phyloP scores from a whole-genome alignment of 2,888 invertebrate genomes.

The Hemicrepidius hirtus region DNA sequence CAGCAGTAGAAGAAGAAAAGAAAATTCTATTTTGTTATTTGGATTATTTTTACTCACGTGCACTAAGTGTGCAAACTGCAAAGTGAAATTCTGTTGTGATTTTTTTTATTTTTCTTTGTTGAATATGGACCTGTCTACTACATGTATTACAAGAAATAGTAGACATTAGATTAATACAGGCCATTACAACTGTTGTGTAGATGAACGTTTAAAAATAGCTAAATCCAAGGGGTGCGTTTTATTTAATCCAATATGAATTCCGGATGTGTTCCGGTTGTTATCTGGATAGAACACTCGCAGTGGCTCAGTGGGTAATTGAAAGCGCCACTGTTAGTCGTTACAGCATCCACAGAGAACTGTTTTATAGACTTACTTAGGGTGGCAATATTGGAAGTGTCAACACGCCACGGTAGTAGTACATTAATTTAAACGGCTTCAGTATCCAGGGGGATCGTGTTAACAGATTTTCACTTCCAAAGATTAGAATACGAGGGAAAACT shows the following conservation, averaged over 20 bases:
- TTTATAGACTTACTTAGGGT: constrained; percentile 66
- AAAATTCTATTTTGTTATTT: too few species aligned
- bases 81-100: too few species aligned
- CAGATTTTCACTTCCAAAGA: constrained; percentile 54
- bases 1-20: too few species aligned
- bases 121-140: too few species aligned
- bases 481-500: constrained; percentile 30
- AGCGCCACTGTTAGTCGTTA: constrained; percentile 63
- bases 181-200: constrained; percentile 4
- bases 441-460: constrained; percentile 51
- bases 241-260: constrained; percentile 61
- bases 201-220: constrained; percentile 21
- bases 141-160: too few species aligned
- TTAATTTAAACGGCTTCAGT: constrained; percentile 62
- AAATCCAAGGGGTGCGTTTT: constrained; percentile 39
- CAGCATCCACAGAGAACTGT: constrained; percentile 61
- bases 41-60: too few species aligned
- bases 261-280: constrained; percentile 67
- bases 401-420: constrained; percentile 65
- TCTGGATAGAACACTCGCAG: constrained; percentile 64
- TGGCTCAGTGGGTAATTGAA: constrained; percentile 65
- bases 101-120: too few species aligned
- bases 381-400: constrained; percentile 67
- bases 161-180: neutral
- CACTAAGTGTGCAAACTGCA: too few species aligned